These are phyloP conservation scores for Taurulus bubalis DNA, from an alignment of 2,113 vertebrate species.

Conservation along the genomic window DNA sequence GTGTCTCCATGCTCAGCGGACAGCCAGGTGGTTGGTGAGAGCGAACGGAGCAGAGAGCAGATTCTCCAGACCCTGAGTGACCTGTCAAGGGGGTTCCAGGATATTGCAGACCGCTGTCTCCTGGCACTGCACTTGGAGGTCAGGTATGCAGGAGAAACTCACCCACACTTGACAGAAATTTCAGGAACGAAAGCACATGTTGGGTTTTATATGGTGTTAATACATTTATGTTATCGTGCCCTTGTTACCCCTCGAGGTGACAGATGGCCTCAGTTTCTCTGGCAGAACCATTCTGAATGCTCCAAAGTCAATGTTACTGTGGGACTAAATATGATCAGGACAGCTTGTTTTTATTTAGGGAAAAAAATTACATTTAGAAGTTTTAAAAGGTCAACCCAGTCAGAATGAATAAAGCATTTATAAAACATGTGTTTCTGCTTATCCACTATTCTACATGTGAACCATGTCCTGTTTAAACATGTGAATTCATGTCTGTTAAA, in stretches of 20 bases:
- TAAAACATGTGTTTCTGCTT: not conserved
- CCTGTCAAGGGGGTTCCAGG: conserved; percentile 94
- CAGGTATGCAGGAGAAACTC: conserved; percentile 84
- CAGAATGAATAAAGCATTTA: not conserved
- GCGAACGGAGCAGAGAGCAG: conserved; percentile 90
- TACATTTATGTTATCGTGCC: not conserved
- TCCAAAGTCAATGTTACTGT: not conserved
- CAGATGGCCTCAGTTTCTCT: not conserved
- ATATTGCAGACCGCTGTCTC: conserved; percentile 95
- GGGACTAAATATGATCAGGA: not conserved
- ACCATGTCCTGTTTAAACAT: not conserved
- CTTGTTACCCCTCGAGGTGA: not conserved
- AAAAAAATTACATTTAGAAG: not conserved
- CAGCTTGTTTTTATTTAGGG: not conserved
- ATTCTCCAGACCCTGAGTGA: conserved; percentile 94
- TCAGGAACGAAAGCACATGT: not conserved
- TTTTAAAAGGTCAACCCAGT: not conserved
- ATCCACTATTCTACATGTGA: not conserved
- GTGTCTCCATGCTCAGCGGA: conserved; percentile 87
- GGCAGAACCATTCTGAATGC: not conserved
- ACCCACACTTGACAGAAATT: not conserved
- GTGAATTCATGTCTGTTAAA: too few relatives aligned
- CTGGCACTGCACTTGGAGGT: conserved; percentile 96
- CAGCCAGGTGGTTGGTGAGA: conserved; percentile 84
- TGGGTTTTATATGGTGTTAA: not conserved